Percentiles rank a stretch among this genome's conserved stretches.
These are phyloP conservation scores for Dicranocentrus wangi DNA, from an alignment of 2,888 invertebrate species.

Conservation along the genomic window DNA sequence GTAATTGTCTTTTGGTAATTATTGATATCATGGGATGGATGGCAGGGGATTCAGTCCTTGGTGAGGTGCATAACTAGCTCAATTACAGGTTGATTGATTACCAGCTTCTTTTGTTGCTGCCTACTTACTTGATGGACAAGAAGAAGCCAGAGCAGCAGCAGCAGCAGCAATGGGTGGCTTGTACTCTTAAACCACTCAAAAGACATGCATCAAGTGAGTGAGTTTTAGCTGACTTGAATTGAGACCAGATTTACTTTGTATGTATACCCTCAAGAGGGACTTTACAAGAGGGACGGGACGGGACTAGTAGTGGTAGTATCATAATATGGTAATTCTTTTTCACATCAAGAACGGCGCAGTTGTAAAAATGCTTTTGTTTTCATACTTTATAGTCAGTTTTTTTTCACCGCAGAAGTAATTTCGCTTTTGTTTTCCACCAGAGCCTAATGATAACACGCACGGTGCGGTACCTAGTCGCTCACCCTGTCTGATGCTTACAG, in stretches of 20 bases:
- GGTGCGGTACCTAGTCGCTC: too few relatives aligned
- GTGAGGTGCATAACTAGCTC: constrained; percentile 29
- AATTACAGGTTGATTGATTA: constrained; percentile 61
- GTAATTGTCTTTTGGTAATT: constrained; percentile 50
- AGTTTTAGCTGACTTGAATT: too few relatives aligned
- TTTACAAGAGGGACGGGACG: not conserved
- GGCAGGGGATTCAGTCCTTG: constrained; percentile 18
- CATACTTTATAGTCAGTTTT: constrained; percentile 38
- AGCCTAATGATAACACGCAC: constrained; percentile 12
- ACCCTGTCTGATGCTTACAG: too few relatives aligned
- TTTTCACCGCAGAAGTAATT: constrained; percentile 27
- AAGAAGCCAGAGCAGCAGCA: too few relatives aligned
- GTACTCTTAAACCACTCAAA: too few relatives aligned
- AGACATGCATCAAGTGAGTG: too few relatives aligned
- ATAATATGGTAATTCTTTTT: not conserved
- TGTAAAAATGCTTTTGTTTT: constrained; percentile 40
- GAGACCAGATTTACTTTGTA: too few relatives aligned
- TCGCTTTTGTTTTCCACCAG: constrained; percentile 49
- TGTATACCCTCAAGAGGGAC: too few relatives aligned
- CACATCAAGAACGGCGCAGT: not conserved
- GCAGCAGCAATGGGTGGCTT: too few relatives aligned
- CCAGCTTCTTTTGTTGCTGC: constrained; percentile 37
- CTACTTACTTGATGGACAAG: constrained; percentile 27
- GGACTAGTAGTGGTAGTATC: not conserved
- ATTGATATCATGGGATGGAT: constrained; percentile 37